Evolutionary conservation across 2,797 vertebrate genomes (phyloP), one percentile per base, ranked within the genome.

Genomic region (Sebastes jordani): DNA sequence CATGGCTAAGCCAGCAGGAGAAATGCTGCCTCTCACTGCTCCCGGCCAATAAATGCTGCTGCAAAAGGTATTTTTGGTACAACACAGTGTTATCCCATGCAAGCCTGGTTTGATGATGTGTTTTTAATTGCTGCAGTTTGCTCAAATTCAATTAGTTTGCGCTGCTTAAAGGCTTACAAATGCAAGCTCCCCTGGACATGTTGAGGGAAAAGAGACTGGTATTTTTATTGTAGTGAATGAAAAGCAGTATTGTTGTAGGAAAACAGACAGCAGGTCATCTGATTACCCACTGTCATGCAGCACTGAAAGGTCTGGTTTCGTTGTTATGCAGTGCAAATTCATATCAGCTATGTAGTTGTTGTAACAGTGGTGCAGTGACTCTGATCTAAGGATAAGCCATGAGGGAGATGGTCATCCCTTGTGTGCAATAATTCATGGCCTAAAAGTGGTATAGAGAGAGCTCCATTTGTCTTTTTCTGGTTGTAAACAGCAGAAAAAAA

Each of bases 111-210:
- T 90, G 75, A 83, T 90, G 78, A 81, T 90, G 76, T 89, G 81
- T 66, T 90, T 87, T 86, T 88, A 91, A 92, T 92, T 91, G 85
- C 80, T 81, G 88, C 89, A 90, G 88, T 86, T 90, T 83, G 77
- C 82, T 85, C 77, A 90, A 89, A 91, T 89, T 84, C 46, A 91
- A 90, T 92, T 80, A 89, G 71, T n/a, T 52, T 52, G 54, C 25
- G 76, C 71, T 76, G 80, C 75, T 88, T 82, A 85, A 74, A 87
- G 80, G 68, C 76, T 86, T 65, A 82, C 18, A 6, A 77, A 85
- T 34, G 75, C 67, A 78, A 70, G n/a, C 72, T 65, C 60, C 46
- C 49, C 23, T 18, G 46, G 60, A 55, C 25, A 70, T 2, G 42
- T 22, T 42, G 38, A 83, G 36, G 29, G 23, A 74, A 20, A 78